Base-by-base conservation (phyloP, 2,113 vertebrate genomes). In the Amazona guildingii region DNA sequence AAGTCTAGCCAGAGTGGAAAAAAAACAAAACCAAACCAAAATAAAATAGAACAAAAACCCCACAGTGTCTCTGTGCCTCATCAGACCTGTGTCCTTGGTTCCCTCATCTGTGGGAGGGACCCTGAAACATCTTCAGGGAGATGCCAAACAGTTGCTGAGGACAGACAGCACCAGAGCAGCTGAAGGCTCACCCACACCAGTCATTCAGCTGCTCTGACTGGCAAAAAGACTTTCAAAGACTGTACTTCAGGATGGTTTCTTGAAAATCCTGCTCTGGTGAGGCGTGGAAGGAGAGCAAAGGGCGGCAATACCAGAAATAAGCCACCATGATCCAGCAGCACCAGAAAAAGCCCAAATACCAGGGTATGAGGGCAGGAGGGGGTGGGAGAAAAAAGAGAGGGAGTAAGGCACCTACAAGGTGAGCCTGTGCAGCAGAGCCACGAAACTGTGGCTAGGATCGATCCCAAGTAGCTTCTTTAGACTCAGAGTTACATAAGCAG, bases 401-500 rank as follows among this genome's bases (percentile, higher is more conserved):
- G 44, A 57, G 55, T 29, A 52, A 92, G 51, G 52, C 55, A 86
- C 55, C 73, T 83, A 79, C 46, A 39, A 83, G 54, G 46, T 31
- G 54, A 96, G 8, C 37, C 80, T 39, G n/a, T 18, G 73, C 61
- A 78, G 83, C 68, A 75, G 67, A 91, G 52, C 67, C 11, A 0
- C 3, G 29, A 87, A 76, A 35, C 17, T 39, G 74, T 1, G 0
- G 35, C 63, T 13, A 1, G 82, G 75, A 92, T 84, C 9, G 2
- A 92, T 92, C 83, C 41, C 43, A 18, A 27, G 62, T 3, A 7
- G 57, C 48, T 76, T 73, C 80, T 87, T 94, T 51, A 74, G 59
- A 9, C 35, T 95, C 37, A 1, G 49, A 57, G n/a, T 96, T 95
- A 91, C 69, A 92, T 96, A 93, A 96, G 83, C 74, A 84, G 52